These are phyloP conservation scores for Bombus impatiens DNA, from an alignment of 1,140 invertebrate species.

Conservation along the genomic window DNA sequence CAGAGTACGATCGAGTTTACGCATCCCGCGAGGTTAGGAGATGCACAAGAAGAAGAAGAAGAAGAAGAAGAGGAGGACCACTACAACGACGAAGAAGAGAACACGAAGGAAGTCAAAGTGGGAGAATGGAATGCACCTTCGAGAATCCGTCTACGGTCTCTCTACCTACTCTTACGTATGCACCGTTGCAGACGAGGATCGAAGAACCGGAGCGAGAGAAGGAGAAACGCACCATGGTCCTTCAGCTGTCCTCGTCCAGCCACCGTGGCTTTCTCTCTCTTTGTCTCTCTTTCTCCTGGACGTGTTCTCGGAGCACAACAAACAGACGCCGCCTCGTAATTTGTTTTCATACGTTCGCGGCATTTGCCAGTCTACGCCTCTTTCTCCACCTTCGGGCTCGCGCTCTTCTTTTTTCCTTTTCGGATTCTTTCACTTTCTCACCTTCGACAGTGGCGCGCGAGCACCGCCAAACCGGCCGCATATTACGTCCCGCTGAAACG, in stretches of 20 bases:
- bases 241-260: not conserved
- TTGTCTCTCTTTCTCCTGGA: constrained; percentile 43
- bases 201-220: constrained; percentile 44
- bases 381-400: constrained; percentile 56
- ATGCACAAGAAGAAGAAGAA: constrained; percentile 34
- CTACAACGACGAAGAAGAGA: constrained; percentile 44
- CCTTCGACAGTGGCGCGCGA: constrained; percentile 45
- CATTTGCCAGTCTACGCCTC: constrained; percentile 76
- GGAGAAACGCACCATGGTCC: constrained; percentile 39
- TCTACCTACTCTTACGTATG: constrained; percentile 64
- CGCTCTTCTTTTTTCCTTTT: constrained; percentile 41
- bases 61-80: constrained; percentile 21
- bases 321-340: constrained; percentile 81
- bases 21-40: constrained; percentile 39
- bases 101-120: constrained; percentile 34
- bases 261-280: not conserved
- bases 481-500: constrained; percentile 1
- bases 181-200: constrained; percentile 46
- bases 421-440: constrained; percentile 49
- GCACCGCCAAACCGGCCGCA: not conserved
- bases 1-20: constrained; percentile 47
- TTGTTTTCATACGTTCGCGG: constrained; percentile 81
- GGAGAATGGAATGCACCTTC: constrained; percentile 76
- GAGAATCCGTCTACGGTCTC: constrained; percentile 67
- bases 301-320: constrained; percentile 69